Percentiles rank a stretch among this genome's conserved stretches.
Conservation (phyloP, 1,140 invertebrate species). For the Anastrepha ludens region DNA sequence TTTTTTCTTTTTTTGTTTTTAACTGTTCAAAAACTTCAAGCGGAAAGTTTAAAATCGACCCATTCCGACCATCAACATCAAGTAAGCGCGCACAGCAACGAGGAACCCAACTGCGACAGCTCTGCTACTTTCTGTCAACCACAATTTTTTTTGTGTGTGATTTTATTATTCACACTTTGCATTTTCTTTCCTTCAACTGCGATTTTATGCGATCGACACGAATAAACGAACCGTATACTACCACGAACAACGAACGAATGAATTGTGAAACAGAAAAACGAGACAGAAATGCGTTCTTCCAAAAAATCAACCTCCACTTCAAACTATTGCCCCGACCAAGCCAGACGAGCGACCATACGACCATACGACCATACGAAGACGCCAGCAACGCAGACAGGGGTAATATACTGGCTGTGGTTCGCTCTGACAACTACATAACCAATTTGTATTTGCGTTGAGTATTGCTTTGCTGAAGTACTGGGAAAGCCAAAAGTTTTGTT, state of each 20-base stretch:
- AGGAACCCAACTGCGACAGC: background rate
- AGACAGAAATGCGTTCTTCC: slow-evolving; percentile 60
- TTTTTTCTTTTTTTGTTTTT: background rate
- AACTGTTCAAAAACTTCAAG: background rate
- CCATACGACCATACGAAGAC: slow-evolving; percentile 62
- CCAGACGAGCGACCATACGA: slow-evolving; percentile 50
- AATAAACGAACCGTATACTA: slow-evolving; percentile 63
- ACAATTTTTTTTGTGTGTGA: slow-evolving; percentile 4
- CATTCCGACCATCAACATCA: slow-evolving; percentile 1
- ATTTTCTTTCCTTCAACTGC: background rate
- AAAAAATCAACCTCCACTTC: slow-evolving; percentile 55
- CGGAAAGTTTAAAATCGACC: background rate
- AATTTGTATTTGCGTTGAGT: background rate
- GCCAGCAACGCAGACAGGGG: background rate
- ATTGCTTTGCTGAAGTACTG: background rate
- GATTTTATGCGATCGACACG: slow-evolving; percentile 64
- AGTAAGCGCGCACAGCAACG: background rate
- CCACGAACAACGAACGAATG: slow-evolving; percentile 58
- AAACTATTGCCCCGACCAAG: background rate
- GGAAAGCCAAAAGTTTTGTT: background rate
- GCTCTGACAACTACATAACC: background rate
- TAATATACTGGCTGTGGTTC: background rate
- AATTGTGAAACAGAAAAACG: slow-evolving; percentile 64
- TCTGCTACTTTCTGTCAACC: slow-evolving; percentile 35
- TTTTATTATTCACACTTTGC: background rate